Evolutionary conservation across 1,140 invertebrate genomes (phyloP), one percentile per base, ranked within the genome.

Genomic region (Leptopilina clavipes): DNA sequence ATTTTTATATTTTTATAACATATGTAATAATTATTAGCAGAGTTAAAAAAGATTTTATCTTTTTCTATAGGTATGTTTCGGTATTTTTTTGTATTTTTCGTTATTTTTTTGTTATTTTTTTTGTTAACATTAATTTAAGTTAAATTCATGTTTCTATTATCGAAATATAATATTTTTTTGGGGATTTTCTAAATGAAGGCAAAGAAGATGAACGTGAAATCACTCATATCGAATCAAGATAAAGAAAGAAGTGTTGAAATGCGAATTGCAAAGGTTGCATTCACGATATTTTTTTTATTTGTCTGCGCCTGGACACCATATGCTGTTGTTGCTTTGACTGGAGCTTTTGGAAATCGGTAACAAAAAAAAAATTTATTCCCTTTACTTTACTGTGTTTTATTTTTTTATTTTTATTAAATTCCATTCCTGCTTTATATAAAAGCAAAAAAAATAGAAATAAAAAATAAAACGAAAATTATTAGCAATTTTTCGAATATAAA

Each of bases 121-220:
- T n/a, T n/a, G n/a, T n/a, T n/a, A n/a, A n/a, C n/a, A n/a, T n/a
- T n/a, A n/a, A n/a, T n/a, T 31, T 44, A 14, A 44, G 1, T 44
- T 44, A 1, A 44, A 11, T 44, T 9, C 43, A 44, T 11, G 1
- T 11, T 22, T 48, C 22, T 3, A 65, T 9, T n/a, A n/a, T n/a
- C n/a, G n/a, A n/a, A n/a, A n/a, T n/a, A n/a, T n/a, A n/a, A n/a
- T n/a, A n/a, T n/a, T n/a, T n/a, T n/a, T n/a, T n/a, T n/a, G n/a
- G n/a, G n/a, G n/a, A n/a, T 25, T 48, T 19, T 48, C 37, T 75
- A 76, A 54, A 76, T 75, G 10, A 80, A 95, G 92, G 95, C 95
- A 0, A 95, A 95, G 87, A 95, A 95, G 85, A 96, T 96, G 95
- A 96, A 96, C 81, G 93, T 96, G 0, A 95, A 95, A 82, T 95